Evolutionary conservation across 2,797 vertebrate genomes (phyloP), one percentile per base, ranked within the genome.

Genomic region (Aeoliscus strigatus): DNA sequence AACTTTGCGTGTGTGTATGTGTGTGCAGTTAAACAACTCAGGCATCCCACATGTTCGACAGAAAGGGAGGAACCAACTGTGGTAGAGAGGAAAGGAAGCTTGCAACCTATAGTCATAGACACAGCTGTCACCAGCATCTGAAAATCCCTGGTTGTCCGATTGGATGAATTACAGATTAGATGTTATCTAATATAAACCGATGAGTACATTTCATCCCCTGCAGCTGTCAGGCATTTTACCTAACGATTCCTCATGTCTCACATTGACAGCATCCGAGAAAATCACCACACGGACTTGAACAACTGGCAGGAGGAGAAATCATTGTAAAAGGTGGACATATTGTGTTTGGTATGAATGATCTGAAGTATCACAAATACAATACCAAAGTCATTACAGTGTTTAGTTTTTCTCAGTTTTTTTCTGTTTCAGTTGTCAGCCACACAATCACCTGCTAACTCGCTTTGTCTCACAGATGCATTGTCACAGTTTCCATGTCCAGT

Each of bases 401-500:
- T 21, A 3, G 3, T 21, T 21, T 21, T 21, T 6, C 18, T 44
- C 15, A 2, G 46, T 14, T 24, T 36, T 1, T 0, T 11, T 10
- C 51, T 26, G 59, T 45, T 60, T 46, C 48, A 28, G 45, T 54
- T 66, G 34, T 50, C 34, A 49, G 39, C 42, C 25, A 42, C 44
- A 41, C 39, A 39, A 24, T 25, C 31, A n/a, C 15, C 28, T 46
- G 39, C n/a, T 32, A 39, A 44, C 51, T 56, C 41, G 56, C 52
- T 45, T 56, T 58, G 48, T 47, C 51, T 69, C 39, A 25, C 26
- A 40, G 35, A 52, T 28, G 54, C 65, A 39, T 28, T 58, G 76
- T 75, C 60, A 80, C 37, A 78, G 45, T 83, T 85, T 86, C 84
- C 81, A 82, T 67, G 65, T 82, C 75, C 47, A 31, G 57, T 70